Evolutionary conservation across 2,888 invertebrate species (phyloP), one percentile per base, ranked within the genome.

Genomic region (Harpagoxenus sublaevis): DNA sequence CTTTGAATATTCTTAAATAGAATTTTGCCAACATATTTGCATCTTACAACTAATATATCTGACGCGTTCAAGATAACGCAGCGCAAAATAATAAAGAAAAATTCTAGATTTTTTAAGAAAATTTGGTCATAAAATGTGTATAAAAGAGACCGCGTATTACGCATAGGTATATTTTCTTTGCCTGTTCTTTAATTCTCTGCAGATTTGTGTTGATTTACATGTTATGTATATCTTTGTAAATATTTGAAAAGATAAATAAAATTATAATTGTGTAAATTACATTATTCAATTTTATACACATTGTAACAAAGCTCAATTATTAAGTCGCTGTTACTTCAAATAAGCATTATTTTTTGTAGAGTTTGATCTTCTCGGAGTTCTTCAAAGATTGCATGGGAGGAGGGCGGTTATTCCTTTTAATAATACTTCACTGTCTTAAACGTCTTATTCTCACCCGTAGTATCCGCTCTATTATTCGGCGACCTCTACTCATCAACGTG

Each of bases 401-500:
- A 23, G 23, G 23, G 23, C 23, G 23, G 5, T 31, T 31, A 8
- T 18, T 35, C 18, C 23, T 65, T 42, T 12, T 55, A 42, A 66
- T 53, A 66, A 55, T 66, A 35, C 66, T 31, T 79, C 23, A 48
- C 35, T 60, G 48, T 79, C 12, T 77, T 65, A 39, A 77, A 66
- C 66, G 42, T 42, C 53, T 79, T 60, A 71, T 70, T 45, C 71
- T 70, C 73, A 51, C 39, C 51, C 65, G 74, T 87, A 81, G 82
- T 82, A 85, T 83, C 71, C 60, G 60, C 23, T 74, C 81, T 65
- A 84, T 79, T 84, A 81, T 74, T 74, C 82, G 45, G 53, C 55
- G n/a, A 55, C 28, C 57, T 82, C 39, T 86, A 77, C 85, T 84
- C 91, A 89, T 90, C 91, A 88, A 83, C 55, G 82, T 48, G 77